These are phyloP conservation scores for Chaetorhynchus papuensis DNA, from an alignment of 2,113 vertebrate genomes.

Conservation along the genomic window DNA sequence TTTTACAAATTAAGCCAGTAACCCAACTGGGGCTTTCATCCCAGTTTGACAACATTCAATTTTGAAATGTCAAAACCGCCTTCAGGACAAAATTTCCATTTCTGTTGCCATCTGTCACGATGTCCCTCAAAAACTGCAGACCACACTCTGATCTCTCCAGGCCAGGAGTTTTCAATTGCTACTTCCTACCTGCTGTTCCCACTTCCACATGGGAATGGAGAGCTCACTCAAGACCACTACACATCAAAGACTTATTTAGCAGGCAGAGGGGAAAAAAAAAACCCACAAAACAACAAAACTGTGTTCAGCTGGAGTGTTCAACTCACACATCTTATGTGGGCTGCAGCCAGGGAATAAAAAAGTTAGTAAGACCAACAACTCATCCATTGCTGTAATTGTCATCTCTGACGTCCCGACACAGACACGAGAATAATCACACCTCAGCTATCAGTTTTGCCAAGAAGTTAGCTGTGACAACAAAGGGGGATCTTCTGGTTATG, in stretches of 20 bases:
- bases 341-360: background rate
- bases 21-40: background rate
- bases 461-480: background rate
- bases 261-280: background rate
- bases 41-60: background rate
- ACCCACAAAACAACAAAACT: background rate
- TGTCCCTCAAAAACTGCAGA: background rate
- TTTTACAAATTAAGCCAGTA: background rate
- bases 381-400: background rate
- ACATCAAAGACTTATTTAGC: background rate
- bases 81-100: conserved; percentile 7
- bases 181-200: background rate
- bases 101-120: background rate
- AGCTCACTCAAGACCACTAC: background rate
- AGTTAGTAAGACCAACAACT: background rate
- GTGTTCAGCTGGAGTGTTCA: background rate
- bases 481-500: background rate
- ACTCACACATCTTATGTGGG: background rate
- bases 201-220: background rate
- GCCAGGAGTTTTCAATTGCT: background rate
- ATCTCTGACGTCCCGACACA: background rate
- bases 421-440: background rate
- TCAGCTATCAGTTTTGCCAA: background rate
- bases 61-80: background rate
- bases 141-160: background rate